These are phyloP conservation scores for Zenarchopterus dispar DNA, from an alignment of 2,797 vertebrate species.

Conservation along the genomic window DNA sequence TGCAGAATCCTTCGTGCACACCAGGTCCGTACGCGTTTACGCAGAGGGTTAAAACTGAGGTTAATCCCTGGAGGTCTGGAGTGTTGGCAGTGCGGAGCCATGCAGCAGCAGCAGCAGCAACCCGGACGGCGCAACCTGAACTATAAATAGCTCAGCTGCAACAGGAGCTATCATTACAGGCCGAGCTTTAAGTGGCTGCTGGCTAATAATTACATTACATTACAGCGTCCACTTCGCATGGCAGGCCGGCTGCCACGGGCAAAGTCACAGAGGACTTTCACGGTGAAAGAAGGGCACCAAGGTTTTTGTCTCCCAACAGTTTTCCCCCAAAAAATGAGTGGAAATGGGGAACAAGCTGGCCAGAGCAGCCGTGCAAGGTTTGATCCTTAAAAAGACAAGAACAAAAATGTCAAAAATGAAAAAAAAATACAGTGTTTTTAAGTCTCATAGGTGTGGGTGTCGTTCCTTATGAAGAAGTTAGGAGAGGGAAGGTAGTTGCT, in stretches of 20 bases:
- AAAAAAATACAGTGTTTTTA: not conserved
- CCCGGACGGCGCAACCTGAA: slow-evolving; percentile 30
- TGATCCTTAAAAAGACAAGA: no score
- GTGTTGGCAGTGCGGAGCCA: slow-evolving; percentile 39
- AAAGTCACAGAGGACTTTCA: slow-evolving; percentile 51
- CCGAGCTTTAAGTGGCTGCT: slow-evolving; percentile 71
- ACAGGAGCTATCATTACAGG: slow-evolving; percentile 71
- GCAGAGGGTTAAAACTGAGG: slow-evolving; percentile 32
- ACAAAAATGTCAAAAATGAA: not conserved
- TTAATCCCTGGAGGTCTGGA: slow-evolving; percentile 60
- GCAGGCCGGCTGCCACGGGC: slow-evolving; percentile 31
- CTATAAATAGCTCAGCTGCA: slow-evolving; percentile 79
- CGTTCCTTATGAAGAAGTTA: no score
- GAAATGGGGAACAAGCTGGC: not conserved
- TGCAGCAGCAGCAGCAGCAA: slow-evolving; percentile 44
- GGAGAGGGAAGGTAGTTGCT: no score
- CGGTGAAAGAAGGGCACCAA: slow-evolving; percentile 46
- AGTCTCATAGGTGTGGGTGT: no score
- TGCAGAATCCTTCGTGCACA: slow-evolving; percentile 4
- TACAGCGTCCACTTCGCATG: slow-evolving; percentile 64
- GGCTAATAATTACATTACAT: slow-evolving; percentile 83
- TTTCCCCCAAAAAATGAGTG: not conserved
- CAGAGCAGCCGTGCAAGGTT: not conserved
- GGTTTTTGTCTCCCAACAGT: not conserved
- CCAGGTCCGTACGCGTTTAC: slow-evolving; percentile 35